Base-by-base conservation (phyloP, 1,140 invertebrate genomes). In the Brachionus manjavacas region DNA sequence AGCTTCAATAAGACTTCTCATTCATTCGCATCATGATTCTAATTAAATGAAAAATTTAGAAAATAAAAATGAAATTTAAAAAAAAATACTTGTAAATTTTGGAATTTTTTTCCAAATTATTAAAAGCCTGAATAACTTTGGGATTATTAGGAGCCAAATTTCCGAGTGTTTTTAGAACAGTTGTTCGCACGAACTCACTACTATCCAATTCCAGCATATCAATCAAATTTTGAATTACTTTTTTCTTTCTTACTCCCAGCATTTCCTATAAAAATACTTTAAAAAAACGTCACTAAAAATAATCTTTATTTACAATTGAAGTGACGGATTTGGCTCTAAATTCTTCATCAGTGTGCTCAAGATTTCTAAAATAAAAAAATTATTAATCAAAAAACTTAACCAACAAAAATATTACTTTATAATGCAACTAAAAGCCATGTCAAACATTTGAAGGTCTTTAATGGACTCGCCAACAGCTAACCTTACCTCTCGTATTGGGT, bases 121-220 rank as follows among this genome's bases (percentile, higher is more conserved):
- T 81, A 46, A 81, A 81, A n/a, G 79, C 79, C 6, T 81, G 52
- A 16, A 60, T 12, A 12, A 81, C 79, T 39, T 81, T 64, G 2
- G 52, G 49, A 46, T 81, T 68, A 16, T 64, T 35, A 12, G 79
- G 79, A 1, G 79, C 52, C 28, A 81, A 9, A 68, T n/a, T 81
- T 8, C 7, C 20, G 20, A 81, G 41, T 16, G 79, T 52, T 46
- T 81, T 81, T 39, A 81, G 16, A 11, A 89, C 89, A 88, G 88
- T 87, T 0, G 88, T 83, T 41, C 89, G 80, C 25, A 89, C 89
- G 86, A 87, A 88, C 79, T 89, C 88, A 87, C 88, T 89, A 23
- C 87, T 85, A 81, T 89, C 89, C 31, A 89, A 84, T 74, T 89
- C 88, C 39, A 89, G 41, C 88, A 89, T 89, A 79, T 89, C 89